These are phyloP conservation scores for Sanderia malayensis DNA, from an alignment of 30 jellyfish, hydroid and myxozoan species.

Conservation along the genomic window DNA sequence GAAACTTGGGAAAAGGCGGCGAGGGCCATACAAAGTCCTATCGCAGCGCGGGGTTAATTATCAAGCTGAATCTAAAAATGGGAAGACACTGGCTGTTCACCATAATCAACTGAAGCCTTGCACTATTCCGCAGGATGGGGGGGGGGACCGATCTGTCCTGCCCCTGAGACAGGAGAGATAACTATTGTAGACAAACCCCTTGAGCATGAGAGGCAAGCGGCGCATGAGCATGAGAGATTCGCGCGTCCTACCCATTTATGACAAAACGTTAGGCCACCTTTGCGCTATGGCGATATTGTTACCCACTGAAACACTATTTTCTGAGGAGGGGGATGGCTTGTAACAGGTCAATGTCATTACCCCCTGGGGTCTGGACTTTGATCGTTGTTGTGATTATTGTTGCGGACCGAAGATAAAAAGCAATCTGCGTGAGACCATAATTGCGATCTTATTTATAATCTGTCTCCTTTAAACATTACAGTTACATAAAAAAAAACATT, in stretches of 20 bases:
- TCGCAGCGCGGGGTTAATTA: slow-evolving; percentile 12
- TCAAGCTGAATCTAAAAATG: background rate
- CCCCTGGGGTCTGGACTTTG: background rate
- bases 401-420: no score
- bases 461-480: background rate
- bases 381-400: no score
- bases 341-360: background rate
- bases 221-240: background rate
- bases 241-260: background rate
- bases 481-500: no score
- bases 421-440: no score
- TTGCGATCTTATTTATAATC: no score
- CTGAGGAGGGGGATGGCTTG: background rate
- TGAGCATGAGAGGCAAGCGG: background rate
- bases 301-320: background rate
- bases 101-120: slow-evolving; percentile 9
- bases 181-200: background rate
- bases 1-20: slow-evolving; percentile 16
- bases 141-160: background rate
- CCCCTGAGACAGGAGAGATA: background rate
- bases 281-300: background rate
- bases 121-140: slow-evolving; percentile 2
- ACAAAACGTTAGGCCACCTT: background rate
- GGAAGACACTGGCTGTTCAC: slow-evolving; percentile 10
- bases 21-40: slow-evolving; percentile 13